Evolutionary conservation across 1,140 invertebrate genomes (phyloP), one percentile per base, ranked within the genome.

Genomic region (Parapsyche elsis): DNA sequence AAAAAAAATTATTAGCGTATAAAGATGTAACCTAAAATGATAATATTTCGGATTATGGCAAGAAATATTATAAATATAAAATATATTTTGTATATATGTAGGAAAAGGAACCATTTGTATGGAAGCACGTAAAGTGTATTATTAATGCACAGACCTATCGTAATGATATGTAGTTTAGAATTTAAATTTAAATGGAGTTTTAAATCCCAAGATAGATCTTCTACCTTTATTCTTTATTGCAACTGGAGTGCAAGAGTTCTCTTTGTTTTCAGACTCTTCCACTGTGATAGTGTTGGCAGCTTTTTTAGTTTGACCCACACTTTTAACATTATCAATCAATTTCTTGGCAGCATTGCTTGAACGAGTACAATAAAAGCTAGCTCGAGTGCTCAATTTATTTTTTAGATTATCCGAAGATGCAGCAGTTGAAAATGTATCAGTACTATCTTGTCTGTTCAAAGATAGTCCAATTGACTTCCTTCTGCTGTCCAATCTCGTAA

Each of bases 131-230:
- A n/a, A n/a, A 53, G 12, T 53, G 12, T 19, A 53, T n/a, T n/a
- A 53, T 53, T n/a, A n/a, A n/a, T 14, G 49, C 49, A 53, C 49
- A 53, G 12, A 38, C 7, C 1, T 38, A 38, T 38, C 30, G 7
- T 7, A 38, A 38, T 38, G 1, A 38, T 4, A 38, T 19, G 30
- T 71, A 1, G 7, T 46, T 77, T 77, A 83, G 1, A 81, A 46
- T 76, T 85, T 87, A 78, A 89, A 89, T 81, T 88, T 89, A 76
- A 89, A 89, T 10, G 88, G 88, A 19, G 88, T 89, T 85, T 88
- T 89, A 79, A 89, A 89, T 70, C 86, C 85, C 67, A 89, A 78
- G 78, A 89, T 82, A 19, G 88, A 89, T 78, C 86, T 89, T 19
- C 87, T 85, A 73, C 82, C 84, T 74, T 87, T 88, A 45, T 85